Evolutionary conservation across 2,113 vertebrate species (phyloP), one percentile per base, ranked within the genome.

Genomic region (Ardeotis arabs): DNA sequence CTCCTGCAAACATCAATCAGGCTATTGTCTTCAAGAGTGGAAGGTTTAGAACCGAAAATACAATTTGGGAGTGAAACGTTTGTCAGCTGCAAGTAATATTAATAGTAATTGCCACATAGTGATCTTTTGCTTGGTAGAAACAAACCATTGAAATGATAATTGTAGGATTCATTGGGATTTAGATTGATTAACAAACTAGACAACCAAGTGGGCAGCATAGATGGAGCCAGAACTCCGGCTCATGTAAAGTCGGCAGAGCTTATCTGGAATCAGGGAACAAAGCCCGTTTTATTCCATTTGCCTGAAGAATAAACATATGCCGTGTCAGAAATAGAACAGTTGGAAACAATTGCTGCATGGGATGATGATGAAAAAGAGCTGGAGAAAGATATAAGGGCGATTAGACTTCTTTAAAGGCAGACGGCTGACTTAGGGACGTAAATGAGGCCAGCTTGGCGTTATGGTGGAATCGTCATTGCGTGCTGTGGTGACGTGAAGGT

Each of bases 61-160:
- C 1, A 6, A 45, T 87, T 75, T 68, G 69, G 69, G 92, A 88
- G 60, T 23, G 53, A 90, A 87, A 64, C 7, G 4, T 56, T 79
- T 91, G 76, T 93, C 92, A 87, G 70, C 92, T 93, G 79, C 68
- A 64, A 89, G 70, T 67, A 60, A 37, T 84, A 78, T 70, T 90
- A 87, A 89, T 85, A 84, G 76, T 66, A 91, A 95, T 97, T 93
- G 78, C 89, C 87, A 60, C 47, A 92, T 67, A 83, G 60, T 93
- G 87, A 66, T 92, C 74, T 95, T 87, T 44, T 77, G 60, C 47
- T 94, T 69, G 76, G 69, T 74, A n/a, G 92, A 84, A 95, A 95
- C 91, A 95, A 96, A 72, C 75, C 77, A 41, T 80, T 35, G 3
- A 96, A 91, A 97, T 95, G 28, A 79, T 91, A 93, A 96, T 96